Evolutionary conservation across 2,113 vertebrate genomes (phyloP).

Genomic region (Formicarius rufipectus): DNA sequence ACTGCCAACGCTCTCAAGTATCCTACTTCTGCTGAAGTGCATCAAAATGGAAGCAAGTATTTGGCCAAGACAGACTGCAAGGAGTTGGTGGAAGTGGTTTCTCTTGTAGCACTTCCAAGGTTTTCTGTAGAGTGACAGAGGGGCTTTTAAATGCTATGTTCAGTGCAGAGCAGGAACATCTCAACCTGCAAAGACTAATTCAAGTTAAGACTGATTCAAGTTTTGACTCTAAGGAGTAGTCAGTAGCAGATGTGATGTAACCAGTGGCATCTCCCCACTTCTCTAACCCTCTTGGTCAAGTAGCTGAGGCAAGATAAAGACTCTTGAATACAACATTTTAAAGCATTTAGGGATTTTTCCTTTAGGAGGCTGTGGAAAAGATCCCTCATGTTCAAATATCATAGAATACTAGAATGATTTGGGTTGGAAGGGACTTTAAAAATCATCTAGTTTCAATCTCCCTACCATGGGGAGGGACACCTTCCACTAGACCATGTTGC

Average conservation of each 20-base stretch:
- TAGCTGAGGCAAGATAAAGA: not conserved
- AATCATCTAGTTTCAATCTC: not conserved
- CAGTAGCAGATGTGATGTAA: not conserved
- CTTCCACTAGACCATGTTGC: not conserved
- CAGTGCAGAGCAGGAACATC: not conserved
- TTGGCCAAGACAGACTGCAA: not conserved
- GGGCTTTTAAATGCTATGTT: not conserved
- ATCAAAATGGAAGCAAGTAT: not conserved
- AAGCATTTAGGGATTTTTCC: not conserved
- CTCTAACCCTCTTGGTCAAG: not conserved
- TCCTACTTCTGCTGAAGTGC: not conserved
- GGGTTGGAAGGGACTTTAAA: not conserved
- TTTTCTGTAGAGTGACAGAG: not conserved
- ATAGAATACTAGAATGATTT: not conserved
- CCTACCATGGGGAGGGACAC: not conserved
- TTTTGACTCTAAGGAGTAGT: not conserved
- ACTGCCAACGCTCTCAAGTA: not conserved
- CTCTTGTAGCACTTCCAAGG: not conserved
- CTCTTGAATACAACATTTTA: rapidly evolving
- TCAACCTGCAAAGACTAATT: not conserved
- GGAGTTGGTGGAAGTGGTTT: not conserved
- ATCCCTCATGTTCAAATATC: not conserved
- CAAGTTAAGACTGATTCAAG: not conserved
- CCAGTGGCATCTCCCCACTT: not conserved
- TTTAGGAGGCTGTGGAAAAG: not conserved